Conservation (phyloP, 1,140 invertebrate genomes). For the Sarcophaga bullata region DNA sequence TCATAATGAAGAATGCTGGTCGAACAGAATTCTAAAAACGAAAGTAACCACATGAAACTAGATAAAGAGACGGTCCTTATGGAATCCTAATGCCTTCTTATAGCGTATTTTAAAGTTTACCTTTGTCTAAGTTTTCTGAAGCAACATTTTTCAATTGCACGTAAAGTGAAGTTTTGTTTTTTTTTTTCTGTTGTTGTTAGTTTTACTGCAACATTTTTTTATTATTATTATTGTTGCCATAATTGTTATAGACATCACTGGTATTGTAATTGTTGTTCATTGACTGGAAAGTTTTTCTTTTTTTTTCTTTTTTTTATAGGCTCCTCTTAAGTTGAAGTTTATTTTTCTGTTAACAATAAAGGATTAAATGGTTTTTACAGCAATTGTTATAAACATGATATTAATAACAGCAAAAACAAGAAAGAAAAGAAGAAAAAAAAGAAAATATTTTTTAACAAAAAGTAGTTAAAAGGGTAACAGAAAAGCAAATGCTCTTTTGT, state of each 20-base stretch:
- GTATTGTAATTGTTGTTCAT: conserved; percentile 42
- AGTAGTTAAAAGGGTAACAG: neutral
- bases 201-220: too few species aligned
- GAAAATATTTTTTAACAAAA: conserved; percentile 8
- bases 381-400: conserved; percentile 33
- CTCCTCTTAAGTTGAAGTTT: neutral
- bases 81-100: too few species aligned
- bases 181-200: too few species aligned
- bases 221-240: conserved; percentile 22
- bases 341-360: conserved; percentile 26
- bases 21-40: too few species aligned
- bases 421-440: too few species aligned
- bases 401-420: conserved; percentile 17
- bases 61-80: too few species aligned
- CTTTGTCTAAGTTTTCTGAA: too few species aligned
- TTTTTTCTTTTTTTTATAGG: neutral
- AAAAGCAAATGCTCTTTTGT: neutral
- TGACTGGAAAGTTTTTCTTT: conserved; percentile 33
- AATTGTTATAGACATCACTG: conserved; percentile 36
- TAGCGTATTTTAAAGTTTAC: too few species aligned
- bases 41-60: too few species aligned
- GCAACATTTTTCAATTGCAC: too few species aligned
- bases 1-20: too few species aligned
- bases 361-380: conserved; percentile 27
- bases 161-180: too few species aligned